These are phyloP conservation scores for Drosophila kambysellisi DNA, from an alignment of 2,888 invertebrate genomes.

Conservation along the genomic window DNA sequence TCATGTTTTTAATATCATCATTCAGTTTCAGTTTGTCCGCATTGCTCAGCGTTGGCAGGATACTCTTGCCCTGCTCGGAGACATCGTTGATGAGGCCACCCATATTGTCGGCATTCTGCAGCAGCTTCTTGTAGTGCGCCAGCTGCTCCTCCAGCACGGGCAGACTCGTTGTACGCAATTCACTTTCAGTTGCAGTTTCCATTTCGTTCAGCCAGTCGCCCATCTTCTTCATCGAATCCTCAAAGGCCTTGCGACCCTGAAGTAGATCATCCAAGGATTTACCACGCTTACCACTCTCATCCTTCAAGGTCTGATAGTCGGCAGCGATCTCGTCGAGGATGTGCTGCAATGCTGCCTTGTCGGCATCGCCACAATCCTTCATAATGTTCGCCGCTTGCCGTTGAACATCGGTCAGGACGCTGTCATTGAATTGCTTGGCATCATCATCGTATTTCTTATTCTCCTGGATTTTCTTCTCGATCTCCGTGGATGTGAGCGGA, in stretches of 20 bases:
- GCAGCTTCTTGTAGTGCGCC: conserved; percentile 92
- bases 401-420: conserved; percentile 90
- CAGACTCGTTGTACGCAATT: conserved; percentile 91
- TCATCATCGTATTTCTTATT: conserved; percentile 91
- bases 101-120: conserved; percentile 90
- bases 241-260: conserved; percentile 92
- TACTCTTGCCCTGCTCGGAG: conserved; percentile 91
- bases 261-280: conserved; percentile 90
- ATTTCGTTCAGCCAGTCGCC: conserved; percentile 96
- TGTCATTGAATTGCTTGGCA: conserved; percentile 91
- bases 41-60: conserved; percentile 92
- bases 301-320: conserved; percentile 90
- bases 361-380: conserved; percentile 92
- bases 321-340: conserved; percentile 89
- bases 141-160: conserved; percentile 95
- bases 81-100: conserved; percentile 91
- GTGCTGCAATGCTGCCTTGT: conserved; percentile 88
- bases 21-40: conserved; percentile 93
- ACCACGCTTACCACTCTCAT: conserved; percentile 90
- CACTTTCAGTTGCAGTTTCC: conserved; percentile 93
- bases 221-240: conserved; percentile 92
- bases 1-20: conserved; percentile 91
- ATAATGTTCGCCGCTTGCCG: conserved; percentile 91
- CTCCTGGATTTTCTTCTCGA: conserved; percentile 92
- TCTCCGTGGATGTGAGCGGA: conserved; percentile 91